Evolutionary conservation across 2,888 invertebrate species (phyloP).

Genomic region (Mimachlamys varia): DNA sequence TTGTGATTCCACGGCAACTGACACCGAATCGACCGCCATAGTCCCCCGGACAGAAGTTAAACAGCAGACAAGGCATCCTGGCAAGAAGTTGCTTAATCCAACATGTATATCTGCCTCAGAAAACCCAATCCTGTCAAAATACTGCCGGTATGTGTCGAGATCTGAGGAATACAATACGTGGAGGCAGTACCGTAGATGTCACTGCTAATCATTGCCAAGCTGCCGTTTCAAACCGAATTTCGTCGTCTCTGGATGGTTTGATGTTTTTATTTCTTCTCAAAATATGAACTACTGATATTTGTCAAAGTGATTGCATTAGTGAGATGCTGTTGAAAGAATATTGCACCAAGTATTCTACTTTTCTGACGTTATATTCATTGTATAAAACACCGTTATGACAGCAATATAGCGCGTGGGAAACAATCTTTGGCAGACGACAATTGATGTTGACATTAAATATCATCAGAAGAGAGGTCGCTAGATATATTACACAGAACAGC

Average conservation of each 20-base stretch:
- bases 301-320: not conserved
- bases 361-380: not conserved
- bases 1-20: not conserved
- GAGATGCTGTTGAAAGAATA: not conserved
- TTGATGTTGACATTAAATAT: not conserved
- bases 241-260: not conserved
- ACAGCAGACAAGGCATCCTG: not conserved
- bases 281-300: not conserved
- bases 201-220: not conserved
- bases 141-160: not conserved
- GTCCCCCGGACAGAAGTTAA: conserved; percentile 20
- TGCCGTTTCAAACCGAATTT: not conserved
- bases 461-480: not conserved
- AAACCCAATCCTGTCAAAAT: not conserved
- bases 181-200: not conserved
- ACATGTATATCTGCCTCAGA: not conserved
- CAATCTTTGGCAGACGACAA: not conserved
- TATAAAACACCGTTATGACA: not conserved
- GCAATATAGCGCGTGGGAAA: not conserved
- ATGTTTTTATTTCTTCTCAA: not conserved
- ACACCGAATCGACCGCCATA: not conserved
- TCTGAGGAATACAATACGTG: not conserved
- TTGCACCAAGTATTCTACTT: not conserved
- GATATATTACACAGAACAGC: not conserved
- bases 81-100: not conserved